Evolutionary conservation across 2,113 vertebrate species (phyloP).

Genomic region (Paedocypris sp.): DNA sequence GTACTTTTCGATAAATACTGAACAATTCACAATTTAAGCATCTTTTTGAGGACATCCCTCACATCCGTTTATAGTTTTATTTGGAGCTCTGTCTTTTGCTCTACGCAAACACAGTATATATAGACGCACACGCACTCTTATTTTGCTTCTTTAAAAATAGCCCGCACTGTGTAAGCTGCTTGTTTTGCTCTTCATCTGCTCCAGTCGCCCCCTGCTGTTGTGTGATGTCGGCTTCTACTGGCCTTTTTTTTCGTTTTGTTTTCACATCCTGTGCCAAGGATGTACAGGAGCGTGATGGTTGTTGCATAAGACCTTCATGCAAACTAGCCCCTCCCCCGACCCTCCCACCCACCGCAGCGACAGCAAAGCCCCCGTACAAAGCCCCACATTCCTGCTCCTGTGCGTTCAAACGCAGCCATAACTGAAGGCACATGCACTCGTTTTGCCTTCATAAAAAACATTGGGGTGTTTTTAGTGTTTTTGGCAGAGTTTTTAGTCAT

Average conservation of each 20-base stretch:
- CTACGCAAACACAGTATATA: no score
- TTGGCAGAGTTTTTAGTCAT: no score
- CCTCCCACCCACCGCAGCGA: not conserved
- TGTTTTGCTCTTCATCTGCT: not conserved
- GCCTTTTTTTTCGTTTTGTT: conserved; percentile 10
- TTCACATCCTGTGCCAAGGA: conserved; percentile 20
- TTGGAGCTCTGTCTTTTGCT: no score
- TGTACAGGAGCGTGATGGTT: not conserved
- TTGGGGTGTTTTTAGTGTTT: no score
- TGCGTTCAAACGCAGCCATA: not conserved
- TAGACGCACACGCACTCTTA: no score
- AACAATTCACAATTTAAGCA: no score
- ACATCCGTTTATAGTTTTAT: no score
- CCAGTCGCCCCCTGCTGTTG: conserved; percentile 9
- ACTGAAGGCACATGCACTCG: not conserved
- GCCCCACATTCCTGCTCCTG: conserved; percentile 6
- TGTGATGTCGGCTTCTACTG: not conserved
- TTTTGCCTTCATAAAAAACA: no score
- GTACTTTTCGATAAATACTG: no score
- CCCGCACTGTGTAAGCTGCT: not conserved
- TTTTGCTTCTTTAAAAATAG: not conserved
- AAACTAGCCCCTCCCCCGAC: not conserved
- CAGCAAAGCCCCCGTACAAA: conserved; percentile 4
- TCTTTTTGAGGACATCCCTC: no score
- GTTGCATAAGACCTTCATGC: conserved; percentile 26